Evolutionary conservation across 2,797 vertebrate species (phyloP), one percentile per base, ranked within the genome.

Genomic region (Lutjanus campechanus): DNA sequence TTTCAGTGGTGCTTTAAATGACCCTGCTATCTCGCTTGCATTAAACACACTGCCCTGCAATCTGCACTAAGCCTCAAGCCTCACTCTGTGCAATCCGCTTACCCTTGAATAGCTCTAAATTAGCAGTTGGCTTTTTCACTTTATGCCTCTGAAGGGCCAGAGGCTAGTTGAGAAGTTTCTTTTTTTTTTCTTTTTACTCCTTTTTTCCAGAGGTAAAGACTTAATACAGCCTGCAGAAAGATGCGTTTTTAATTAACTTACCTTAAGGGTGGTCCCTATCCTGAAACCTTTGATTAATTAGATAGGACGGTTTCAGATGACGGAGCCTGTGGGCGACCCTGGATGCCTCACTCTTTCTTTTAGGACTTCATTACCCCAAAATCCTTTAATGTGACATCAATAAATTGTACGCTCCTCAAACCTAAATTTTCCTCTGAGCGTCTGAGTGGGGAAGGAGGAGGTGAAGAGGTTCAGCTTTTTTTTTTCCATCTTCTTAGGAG

Each of bases 31-130:
- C 92, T 87, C 44, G 60, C 62, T 70, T 77, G 90, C 91, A 85
- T 92, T 92, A 92, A 93, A 92, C 88, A 84, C 88, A 86, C 85
- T 81, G 79, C 70, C 82, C 89, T 84, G 84, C 88, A 93, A 92
- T 95, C 93, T 91, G 85, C 90, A 75, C 85, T 89, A 90, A 94
- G 92, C 93, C 89, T 72, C 77, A 1, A 92, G 92, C 90, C 87
- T 91, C 87, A 83, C 89, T 87, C 84, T 72, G 68, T 79, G 77
- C 91, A 93, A 94, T 94, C 90, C 88, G 85, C 91, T 94, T 94
- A 92, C 81, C 86, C 90, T 88, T 81, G 83, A 92, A 93, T 91
- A 90, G 85, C 88, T 89, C 84, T 84, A 90, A 93, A 93, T 94
- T 93, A 92, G 88, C 73, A 76, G 74, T 90, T 79, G 82, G 77